Base-by-base conservation (phyloP, 2,797 vertebrate species). In the Myotis myotis region DNA sequence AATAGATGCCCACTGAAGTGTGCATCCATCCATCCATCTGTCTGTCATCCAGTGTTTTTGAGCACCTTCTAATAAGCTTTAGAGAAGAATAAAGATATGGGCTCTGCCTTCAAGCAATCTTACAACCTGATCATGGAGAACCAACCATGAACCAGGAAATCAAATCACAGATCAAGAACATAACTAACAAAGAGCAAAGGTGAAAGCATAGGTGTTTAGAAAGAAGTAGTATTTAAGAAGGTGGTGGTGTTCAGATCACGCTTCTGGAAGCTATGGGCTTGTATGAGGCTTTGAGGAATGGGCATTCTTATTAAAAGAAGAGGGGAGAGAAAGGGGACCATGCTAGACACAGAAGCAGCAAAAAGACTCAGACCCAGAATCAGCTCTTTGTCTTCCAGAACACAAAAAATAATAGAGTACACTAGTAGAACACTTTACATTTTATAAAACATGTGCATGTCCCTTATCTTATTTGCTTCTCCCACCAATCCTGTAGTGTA, bases 401-500 rank as follows among this genome's bases (percentile, higher is more conserved):
- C 36, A 41, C 6, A 79, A 17, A 33, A 74, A 53, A 47, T 62
- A 75, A 47, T 7, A 72, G 80, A 49, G 44, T 22, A 53, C 15
- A 5, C n/a, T n/a, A 82, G 13, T 9, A 44, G 55, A 57, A 66
- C 16, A 53, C 53, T 44, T 87, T 16, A 72, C 22, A 55, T 85
- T 79, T 62, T 90, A 53, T 19, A 87, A 82, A 68, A 20, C 25
- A 76, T 1, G 0, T n/a, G 25, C 30, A 70, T 3, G 4, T 68
- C 68, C 16, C 51, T 71, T 87, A 28, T 49, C 38, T 83, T 79
- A 33, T 76, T 60, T 93, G 30, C 28, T 95, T 91, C 28, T 95
- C n/a, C 66, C 17, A 90, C 25, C 20, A 38, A 70, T 38, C 33
- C 47, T 57, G 12, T 68, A 3, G 78, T 3, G 3, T 53, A 25